Base-by-base conservation (phyloP, 2,113 vertebrate species). In the Elanoides forficatus region DNA sequence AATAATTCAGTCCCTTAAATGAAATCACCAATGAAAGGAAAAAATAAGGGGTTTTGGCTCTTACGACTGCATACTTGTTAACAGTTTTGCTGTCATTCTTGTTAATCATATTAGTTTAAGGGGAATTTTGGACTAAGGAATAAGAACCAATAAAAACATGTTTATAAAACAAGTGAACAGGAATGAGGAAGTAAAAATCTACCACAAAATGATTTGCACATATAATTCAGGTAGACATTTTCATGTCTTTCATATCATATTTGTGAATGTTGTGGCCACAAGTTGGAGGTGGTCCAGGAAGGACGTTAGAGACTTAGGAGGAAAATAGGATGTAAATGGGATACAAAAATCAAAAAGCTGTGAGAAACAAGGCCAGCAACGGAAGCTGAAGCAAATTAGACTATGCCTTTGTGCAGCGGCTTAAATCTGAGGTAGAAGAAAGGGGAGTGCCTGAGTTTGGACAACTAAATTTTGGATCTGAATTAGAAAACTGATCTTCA, bases 41-140 rank as follows among this genome's bases (percentile, higher is more conserved):
- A 25, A 38, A 32, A 34, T 19, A 34, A 0, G 2, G 1, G 6
- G 1, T 2, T 19, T 53, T 70, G 9, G 1, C 19, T 71, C 8
- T 12, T 58, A 23, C 20, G 30, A 60, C 10, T 50, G 1, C 10
- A 40, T 55, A 75, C 7, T 65, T 82, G 4, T 48, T 36, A 72
- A 50, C 2, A 47, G 23, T 88, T 74, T 95, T 58, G 8, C 15
- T 84, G 10, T 23, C 14, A 22, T 62, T 71, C 5, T 15, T 82
- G 4, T 30, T 42, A 62, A 6, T 4, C 18, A 53, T 27, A 9
- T 19, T 17, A 36, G 15, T 52, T 58, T 62, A 53, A 38, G 21
- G 10, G 6, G 29, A 65, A 40, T 78, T 86, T 87, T 60, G 21
- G 18, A 36, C 84, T 58, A 48, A 90, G 32, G 53, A 65, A n/a